Evolutionary conservation across 2,113 vertebrate genomes (phyloP).

Genomic region (Chionis minor): DNA sequence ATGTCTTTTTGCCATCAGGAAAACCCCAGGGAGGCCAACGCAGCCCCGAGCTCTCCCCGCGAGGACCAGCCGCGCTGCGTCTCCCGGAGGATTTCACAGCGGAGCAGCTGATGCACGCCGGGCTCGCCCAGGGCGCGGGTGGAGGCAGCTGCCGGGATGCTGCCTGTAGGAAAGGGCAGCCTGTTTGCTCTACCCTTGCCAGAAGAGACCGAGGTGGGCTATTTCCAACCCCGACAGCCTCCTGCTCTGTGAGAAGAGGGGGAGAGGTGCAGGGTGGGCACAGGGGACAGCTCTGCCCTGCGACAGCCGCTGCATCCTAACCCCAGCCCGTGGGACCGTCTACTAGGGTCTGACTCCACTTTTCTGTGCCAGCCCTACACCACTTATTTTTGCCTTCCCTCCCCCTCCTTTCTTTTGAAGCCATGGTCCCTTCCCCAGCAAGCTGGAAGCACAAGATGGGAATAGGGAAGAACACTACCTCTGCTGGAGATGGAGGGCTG

Average conservation of each 20-base stretch:
- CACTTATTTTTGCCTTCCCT: neutral
- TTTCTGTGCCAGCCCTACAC: neutral
- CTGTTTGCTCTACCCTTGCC: neutral
- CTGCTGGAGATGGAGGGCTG: neutral
- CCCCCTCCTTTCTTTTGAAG: neutral
- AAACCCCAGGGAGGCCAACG: neutral
- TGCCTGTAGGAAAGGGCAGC: neutral
- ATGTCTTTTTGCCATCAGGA: neutral
- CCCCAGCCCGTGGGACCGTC: neutral
- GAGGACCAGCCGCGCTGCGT: rapidly evolving
- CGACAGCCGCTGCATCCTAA: neutral
- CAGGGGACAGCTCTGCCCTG: neutral
- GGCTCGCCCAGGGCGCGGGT: neutral
- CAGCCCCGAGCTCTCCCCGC: neutral
- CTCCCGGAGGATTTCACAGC: neutral
- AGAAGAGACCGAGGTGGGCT: neutral
- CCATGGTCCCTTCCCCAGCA: neutral
- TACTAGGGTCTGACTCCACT: too few relatives aligned
- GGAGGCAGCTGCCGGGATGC: neutral
- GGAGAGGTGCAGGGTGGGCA: rapidly evolving
- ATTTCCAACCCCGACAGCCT: neutral
- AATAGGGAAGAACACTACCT: neutral
- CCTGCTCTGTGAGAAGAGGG: neutral
- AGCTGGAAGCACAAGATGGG: neutral
- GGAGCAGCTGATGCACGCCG: rapidly evolving